Conservation (phyloP, 2,113 vertebrate genomes). For the Rhinopomastus cyanomelas region DNA sequence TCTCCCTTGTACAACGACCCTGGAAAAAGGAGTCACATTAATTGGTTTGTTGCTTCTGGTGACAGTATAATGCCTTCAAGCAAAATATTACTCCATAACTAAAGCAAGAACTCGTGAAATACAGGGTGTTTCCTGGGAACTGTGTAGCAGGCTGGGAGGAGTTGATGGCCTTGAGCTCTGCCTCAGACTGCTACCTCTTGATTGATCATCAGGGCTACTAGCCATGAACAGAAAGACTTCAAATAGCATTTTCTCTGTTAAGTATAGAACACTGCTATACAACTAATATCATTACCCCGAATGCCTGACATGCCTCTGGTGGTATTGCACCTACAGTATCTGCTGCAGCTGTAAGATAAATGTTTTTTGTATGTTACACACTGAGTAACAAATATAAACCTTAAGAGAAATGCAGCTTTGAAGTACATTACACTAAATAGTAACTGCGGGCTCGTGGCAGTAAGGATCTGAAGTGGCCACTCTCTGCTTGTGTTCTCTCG, state of each 20-base stretch:
- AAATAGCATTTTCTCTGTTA: constrained; percentile 14
- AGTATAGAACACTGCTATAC: neutral
- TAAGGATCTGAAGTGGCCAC: neutral
- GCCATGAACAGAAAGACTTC: neutral
- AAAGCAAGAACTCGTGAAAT: constrained; percentile 10
- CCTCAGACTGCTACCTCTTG: neutral
- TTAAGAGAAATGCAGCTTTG: neutral
- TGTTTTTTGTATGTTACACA: neutral
- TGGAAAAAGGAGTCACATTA: constrained; percentile 64
- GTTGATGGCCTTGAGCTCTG: constrained; percentile 1
- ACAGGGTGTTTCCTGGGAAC: constrained; percentile 13
- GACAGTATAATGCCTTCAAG: neutral
- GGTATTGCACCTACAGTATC: neutral
- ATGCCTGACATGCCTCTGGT: neutral
- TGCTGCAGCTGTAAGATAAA: neutral
- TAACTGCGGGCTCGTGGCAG: neutral
- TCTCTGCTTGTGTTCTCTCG: neutral
- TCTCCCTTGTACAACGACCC: constrained; percentile 97
- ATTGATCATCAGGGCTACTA: neutral
- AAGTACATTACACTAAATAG: neutral
- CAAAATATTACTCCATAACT: constrained; percentile 11
- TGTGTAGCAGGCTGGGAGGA: neutral
- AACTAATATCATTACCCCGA: neutral
- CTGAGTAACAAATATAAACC: neutral
- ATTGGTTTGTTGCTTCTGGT: neutral